Evolutionary conservation across 2,797 vertebrate species (phyloP), one percentile per base, ranked within the genome.

Genomic region (Sebastes hopkinsi): DNA sequence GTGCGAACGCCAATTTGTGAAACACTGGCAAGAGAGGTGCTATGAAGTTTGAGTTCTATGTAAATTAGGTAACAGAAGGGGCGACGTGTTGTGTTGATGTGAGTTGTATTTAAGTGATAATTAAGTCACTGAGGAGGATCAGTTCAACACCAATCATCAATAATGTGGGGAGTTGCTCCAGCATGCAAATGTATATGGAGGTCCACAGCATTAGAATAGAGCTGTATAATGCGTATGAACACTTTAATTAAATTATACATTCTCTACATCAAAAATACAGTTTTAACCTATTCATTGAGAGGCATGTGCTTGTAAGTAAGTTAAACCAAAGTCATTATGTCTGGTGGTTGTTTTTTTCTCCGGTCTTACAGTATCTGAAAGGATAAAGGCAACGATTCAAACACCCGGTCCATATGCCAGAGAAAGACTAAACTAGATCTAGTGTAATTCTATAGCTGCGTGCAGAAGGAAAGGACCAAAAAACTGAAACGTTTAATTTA

Each of bases 31-130:
- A 13, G 9, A 69, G 18, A 64, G 25, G 60, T 18, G 27, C 18
- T 29, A 22, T 56, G 58, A 64, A 68, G 78, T 34, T 36, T 1
- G 11, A 36, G 29, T 64, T 80, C 5, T 64, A 59, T 72, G 67
- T 32, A 58, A 76, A 79, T 84, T 4, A 64, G 36, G 34, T 18
- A 52, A 46, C 27, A 62, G 5, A 36, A 56, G 38, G 58, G 18
- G 10, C 22, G 54, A 50, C 18, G 42, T 70, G 73, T 38, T 69
- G 52, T 29, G 16, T 67, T n/a, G 18, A 50, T 29, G 25, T 29
- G 42, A 29, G 42, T 50, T 46, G 60, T 81, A 55, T 77, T 74
- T 55, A 59, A 71, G 27, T 52, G 38, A 77, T 70, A 71, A 81
- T 69, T 46, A 52, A 72, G 34, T 76, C 58, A 36, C 5, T 55